phyloP scores from a whole-genome alignment of 2,888 invertebrate genomes.

The Operophtera brumata region DNA sequence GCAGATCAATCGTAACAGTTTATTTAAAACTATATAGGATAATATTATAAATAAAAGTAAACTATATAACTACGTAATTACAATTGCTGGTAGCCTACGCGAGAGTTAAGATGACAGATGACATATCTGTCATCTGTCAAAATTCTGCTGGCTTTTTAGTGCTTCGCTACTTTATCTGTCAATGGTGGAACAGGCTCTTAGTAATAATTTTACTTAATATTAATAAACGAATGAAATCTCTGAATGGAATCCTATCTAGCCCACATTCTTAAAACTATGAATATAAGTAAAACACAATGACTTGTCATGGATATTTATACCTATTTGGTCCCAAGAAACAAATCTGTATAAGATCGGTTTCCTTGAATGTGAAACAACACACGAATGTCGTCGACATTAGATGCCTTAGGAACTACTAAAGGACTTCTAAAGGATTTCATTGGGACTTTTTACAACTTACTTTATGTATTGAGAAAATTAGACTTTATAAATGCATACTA shows the following conservation, averaged over 20 bases:
- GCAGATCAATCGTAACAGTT: not conserved
- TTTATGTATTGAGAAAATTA: conserved; percentile 14
- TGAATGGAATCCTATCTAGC: conserved; percentile 20
- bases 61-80: too few species aligned
- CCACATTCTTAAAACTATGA: conserved; percentile 29
- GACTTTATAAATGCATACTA: conserved; percentile 15
- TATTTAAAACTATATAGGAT: too few species aligned
- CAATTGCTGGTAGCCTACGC: too few species aligned
- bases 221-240: conserved; percentile 42
- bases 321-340: conserved; percentile 78
- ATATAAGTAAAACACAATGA: conserved; percentile 56
- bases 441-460: conserved; percentile 28
- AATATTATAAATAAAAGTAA: too few species aligned
- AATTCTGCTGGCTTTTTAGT: too few species aligned
- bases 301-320: conserved; percentile 74
- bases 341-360: conserved; percentile 61
- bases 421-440: conserved; percentile 29
- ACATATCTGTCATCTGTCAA: too few species aligned
- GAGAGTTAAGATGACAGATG: too few species aligned
- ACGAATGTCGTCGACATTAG: conserved; percentile 42
- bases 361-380: conserved; percentile 40
- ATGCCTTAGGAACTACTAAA: conserved; percentile 59
- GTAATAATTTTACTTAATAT: conserved; percentile 35
- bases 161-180: not conserved
- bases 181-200: conserved; percentile 17